phyloP scores from a whole-genome alignment of 2,797 vertebrate species.

The Myoxocephalus aenaeus region DNA sequence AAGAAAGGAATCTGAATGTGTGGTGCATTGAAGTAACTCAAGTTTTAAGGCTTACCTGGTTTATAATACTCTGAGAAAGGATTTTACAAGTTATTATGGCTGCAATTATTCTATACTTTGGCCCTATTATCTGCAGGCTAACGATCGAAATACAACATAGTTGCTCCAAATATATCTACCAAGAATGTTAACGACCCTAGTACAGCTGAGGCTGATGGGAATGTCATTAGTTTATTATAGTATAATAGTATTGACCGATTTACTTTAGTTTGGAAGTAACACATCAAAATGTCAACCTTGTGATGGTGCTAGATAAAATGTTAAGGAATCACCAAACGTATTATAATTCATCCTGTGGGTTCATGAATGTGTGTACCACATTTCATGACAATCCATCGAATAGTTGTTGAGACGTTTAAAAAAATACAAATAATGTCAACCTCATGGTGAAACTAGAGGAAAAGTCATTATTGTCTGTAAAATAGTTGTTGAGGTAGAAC shows the following conservation, averaged over 20 bases:
- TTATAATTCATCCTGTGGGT: not conserved
- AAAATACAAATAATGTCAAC: not conserved
- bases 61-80: not conserved
- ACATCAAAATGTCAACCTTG: not conserved
- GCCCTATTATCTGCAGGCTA: not conserved
- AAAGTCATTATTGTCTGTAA: not conserved
- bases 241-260: not conserved
- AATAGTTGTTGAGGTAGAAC: not conserved
- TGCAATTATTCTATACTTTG: not conserved
- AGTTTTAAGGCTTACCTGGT: not conserved
- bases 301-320: not conserved
- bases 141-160: not conserved
- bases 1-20: constrained; percentile 40
- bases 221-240: not conserved
- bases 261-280: not conserved
- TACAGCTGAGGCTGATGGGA: not conserved
- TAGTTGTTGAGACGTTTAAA: not conserved
- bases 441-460: not conserved
- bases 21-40: constrained; percentile 7
- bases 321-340: not conserved
- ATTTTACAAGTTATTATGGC: not conserved
- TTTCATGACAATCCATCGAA: not conserved
- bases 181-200: not conserved
- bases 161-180: not conserved
- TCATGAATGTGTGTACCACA: not conserved